Conservation (phyloP, 2,113 vertebrate genomes). For the Petrocephalus microphthalmus region DNA sequence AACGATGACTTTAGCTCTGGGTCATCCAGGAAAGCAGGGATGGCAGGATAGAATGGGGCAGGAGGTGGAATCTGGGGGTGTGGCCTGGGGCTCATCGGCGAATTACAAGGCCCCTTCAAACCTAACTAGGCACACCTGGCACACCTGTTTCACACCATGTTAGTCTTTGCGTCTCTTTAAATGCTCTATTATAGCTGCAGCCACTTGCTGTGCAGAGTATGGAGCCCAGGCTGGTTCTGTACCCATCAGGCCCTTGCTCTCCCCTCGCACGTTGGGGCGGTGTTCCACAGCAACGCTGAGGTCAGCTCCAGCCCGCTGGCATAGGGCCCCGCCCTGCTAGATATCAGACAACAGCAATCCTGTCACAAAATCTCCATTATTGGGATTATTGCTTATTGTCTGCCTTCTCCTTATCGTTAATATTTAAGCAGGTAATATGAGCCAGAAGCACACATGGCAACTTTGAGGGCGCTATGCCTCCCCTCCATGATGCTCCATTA, state of each 20-base stretch:
- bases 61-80: not conserved
- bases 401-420: not conserved
- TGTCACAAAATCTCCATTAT: not conserved
- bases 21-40: no score
- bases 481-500: conserved; percentile 2
- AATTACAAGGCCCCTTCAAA: not conserved
- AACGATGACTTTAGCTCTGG: not conserved
- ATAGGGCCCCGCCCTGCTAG: not conserved
- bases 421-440: not conserved
- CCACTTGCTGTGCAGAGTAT: not conserved
- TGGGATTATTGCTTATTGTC: not conserved
- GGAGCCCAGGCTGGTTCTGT: not conserved
- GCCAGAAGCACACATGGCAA: not conserved
- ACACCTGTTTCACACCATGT: not conserved
- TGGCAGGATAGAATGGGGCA: not conserved
- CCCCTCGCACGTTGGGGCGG: not conserved
- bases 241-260: not conserved
- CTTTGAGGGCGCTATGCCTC: not conserved
- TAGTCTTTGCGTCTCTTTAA: not conserved
- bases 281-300: not conserved
- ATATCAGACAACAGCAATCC: not conserved
- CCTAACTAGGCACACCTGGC: not conserved
- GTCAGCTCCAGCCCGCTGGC: not conserved
- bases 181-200: not conserved
- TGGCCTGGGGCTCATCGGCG: not conserved